phyloP scores from a whole-genome alignment of 2,797 vertebrate genomes.

The Cyprinella venusta region DNA sequence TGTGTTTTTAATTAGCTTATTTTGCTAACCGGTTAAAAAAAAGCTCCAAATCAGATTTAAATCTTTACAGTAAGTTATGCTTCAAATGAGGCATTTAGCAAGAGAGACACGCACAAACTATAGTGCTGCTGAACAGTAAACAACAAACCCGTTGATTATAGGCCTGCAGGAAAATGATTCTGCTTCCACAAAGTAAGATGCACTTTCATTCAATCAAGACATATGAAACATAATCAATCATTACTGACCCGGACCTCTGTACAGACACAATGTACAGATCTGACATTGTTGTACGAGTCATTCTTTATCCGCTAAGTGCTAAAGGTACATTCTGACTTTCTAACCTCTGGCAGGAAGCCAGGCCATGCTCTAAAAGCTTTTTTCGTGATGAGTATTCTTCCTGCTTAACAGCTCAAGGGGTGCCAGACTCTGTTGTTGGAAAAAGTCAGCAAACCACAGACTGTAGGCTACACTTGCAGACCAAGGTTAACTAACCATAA shows the following conservation, averaged over 20 bases:
- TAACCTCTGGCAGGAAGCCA: conserved; percentile 37
- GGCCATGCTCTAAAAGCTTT: conserved; percentile 9
- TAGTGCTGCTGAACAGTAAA: background rate
- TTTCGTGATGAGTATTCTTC: conserved; percentile 18
- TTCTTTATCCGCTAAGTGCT: conserved; percentile 34
- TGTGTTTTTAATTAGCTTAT: background rate
- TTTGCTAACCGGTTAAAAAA: background rate
- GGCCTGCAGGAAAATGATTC: background rate
- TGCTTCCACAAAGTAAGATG: conserved; percentile 2
- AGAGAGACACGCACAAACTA: background rate
- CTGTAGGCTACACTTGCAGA: background rate
- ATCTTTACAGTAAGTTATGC: background rate
- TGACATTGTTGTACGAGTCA: conserved; percentile 40
- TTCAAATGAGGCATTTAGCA: background rate
- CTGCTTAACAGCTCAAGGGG: background rate
- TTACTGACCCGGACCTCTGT: background rate
- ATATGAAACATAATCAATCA: conserved; percentile 9
- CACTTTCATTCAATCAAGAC: conserved; percentile 29
- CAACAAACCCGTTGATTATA: background rate
- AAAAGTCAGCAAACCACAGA: conserved; percentile 9
- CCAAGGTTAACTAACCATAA: conserved; percentile 9
- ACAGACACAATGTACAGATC: conserved; percentile 17
- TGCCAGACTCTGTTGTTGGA: background rate
- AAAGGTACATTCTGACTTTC: conserved; percentile 34
- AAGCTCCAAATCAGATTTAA: background rate